Conservation (phyloP, 2,888 invertebrate species). For the Dromius quadrimaculatus region DNA sequence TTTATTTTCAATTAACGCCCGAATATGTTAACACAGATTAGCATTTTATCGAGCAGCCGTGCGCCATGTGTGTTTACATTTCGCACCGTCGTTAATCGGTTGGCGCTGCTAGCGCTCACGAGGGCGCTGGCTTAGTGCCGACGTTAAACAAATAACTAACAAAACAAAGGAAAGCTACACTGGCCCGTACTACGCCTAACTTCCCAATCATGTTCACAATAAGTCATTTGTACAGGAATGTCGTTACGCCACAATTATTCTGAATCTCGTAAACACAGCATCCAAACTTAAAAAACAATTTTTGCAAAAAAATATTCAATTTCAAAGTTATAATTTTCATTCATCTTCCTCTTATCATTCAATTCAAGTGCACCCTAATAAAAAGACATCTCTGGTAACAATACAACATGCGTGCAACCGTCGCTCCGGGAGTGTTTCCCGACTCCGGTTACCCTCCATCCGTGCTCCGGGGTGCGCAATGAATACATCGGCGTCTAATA, state of each 20-base stretch:
- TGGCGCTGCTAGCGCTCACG: slow-evolving; percentile 26
- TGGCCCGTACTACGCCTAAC: background rate
- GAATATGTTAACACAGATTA: slow-evolving; percentile 60
- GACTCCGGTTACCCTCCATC: background rate
- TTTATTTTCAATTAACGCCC: slow-evolving; percentile 62
- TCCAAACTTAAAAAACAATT: too few relatives aligned
- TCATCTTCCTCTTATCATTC: too few relatives aligned
- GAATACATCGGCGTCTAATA: slow-evolving; percentile 40
- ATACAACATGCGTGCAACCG: slow-evolving; percentile 36
- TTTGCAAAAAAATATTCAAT: too few relatives aligned
- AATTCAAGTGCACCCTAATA: too few relatives aligned
- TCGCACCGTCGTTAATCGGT: slow-evolving; percentile 30
- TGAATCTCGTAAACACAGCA: too few relatives aligned
- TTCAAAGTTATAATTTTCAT: too few relatives aligned
- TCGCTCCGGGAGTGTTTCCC: slow-evolving; percentile 34
- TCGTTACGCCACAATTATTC: too few relatives aligned
- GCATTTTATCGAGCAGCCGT: slow-evolving; percentile 60
- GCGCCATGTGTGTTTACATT: slow-evolving; percentile 45
- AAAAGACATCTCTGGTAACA: too few relatives aligned
- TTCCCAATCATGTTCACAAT: background rate
- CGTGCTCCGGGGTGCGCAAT: slow-evolving; percentile 12
- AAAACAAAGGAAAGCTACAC: slow-evolving; percentile 24
- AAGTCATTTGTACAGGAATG: too few relatives aligned
- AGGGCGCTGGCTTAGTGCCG: slow-evolving; percentile 44
- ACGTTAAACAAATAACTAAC: slow-evolving; percentile 49